Percentiles rank a stretch among this genome's conserved stretches.
phyloP scores from a whole-genome alignment of 2,888 invertebrate genomes.

The Leptinotarsa juncta region DNA sequence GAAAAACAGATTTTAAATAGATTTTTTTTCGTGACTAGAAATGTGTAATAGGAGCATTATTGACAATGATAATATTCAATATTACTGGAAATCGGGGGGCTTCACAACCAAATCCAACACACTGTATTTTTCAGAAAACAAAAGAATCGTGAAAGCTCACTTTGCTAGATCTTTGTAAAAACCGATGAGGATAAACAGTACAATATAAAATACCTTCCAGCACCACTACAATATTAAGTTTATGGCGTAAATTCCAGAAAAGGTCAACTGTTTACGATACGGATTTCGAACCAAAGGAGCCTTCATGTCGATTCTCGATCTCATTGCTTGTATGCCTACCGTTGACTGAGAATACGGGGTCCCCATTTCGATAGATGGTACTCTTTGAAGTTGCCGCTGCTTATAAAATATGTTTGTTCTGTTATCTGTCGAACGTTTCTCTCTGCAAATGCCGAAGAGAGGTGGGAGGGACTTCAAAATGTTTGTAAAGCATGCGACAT shows the following conservation, averaged over 20 bases:
- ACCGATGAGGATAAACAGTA: no score
- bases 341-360: background rate
- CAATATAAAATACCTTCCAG: background rate
- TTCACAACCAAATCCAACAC: no score
- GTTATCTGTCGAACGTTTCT: conserved; percentile 15
- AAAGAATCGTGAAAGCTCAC: no score
- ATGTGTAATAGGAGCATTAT: no score
- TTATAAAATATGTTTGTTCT: conserved; percentile 25
- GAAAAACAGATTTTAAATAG: no score
- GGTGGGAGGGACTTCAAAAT: background rate
- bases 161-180: no score
- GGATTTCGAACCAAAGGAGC: background rate
- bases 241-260: background rate
- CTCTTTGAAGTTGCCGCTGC: conserved; percentile 20
- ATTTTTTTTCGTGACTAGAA: no score
- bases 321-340: background rate
- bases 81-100: no score
- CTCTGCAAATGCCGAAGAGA: background rate
- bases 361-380: background rate
- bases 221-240: background rate
- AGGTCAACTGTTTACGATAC: background rate
- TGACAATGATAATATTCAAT: no score
- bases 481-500: conserved; percentile 16
- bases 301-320: background rate
- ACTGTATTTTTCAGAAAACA: no score